Conservation (phyloP, 2,113 vertebrate species). For the Eurystomus gularis region DNA sequence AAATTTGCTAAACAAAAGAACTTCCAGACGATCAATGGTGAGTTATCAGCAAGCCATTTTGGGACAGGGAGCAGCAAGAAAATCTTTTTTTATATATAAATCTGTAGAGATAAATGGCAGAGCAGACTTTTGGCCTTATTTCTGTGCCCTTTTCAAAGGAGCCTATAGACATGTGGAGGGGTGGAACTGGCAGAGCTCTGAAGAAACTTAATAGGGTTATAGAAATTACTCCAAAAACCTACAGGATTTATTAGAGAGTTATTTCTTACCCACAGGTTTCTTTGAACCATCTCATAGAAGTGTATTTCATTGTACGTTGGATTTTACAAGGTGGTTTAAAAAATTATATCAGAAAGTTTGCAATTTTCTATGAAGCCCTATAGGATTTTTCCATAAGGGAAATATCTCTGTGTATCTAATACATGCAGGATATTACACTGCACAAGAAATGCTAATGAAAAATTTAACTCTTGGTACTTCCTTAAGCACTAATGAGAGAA, state of each 20-base stretch:
- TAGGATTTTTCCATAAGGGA: slow-evolving; percentile 54
- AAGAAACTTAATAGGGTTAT: background rate
- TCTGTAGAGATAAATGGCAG: background rate
- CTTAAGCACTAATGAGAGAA: slow-evolving; percentile 66
- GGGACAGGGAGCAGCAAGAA: background rate
- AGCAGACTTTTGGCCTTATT: background rate
- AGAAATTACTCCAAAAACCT: slow-evolving; percentile 26
- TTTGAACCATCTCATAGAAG: background rate
- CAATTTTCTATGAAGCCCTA: slow-evolving; percentile 41
- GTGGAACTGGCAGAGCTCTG: background rate
- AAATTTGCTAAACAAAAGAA: background rate
- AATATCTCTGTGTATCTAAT: slow-evolving; percentile 41
- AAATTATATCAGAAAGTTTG: slow-evolving; percentile 42
- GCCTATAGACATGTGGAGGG: background rate
- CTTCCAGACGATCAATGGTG: background rate
- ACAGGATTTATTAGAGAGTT: background rate
- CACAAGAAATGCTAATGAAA: slow-evolving; percentile 70
- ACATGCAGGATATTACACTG: slow-evolving; percentile 50
- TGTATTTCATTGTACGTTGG: slow-evolving; percentile 1
- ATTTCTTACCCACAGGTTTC: slow-evolving; percentile 17
- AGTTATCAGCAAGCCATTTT: background rate
- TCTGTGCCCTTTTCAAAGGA: background rate
- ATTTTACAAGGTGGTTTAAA: slow-evolving; percentile 39
- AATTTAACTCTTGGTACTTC: slow-evolving; percentile 67
- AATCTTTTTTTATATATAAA: background rate